Conservation (phyloP, 35 echinoderm and acorn worm genomes). For the Patiria miniata region DNA sequence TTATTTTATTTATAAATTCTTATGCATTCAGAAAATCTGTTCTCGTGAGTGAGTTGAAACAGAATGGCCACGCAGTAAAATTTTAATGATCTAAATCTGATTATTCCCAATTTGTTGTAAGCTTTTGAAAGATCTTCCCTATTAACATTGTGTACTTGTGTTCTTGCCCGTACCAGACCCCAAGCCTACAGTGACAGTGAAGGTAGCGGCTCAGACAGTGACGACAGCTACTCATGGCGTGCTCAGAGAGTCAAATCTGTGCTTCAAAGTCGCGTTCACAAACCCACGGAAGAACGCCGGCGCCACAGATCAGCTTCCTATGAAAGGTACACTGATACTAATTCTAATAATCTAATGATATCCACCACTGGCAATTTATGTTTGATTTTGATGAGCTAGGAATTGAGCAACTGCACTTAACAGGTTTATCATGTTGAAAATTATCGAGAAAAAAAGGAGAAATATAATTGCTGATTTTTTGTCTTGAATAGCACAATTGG, state of each 20-base stretch:
- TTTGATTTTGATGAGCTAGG: not conserved
- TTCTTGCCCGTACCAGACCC: not conserved
- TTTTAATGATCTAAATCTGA: too few relatives aligned
- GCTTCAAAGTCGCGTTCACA: slow-evolving; percentile 49
- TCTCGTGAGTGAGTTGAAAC: too few relatives aligned
- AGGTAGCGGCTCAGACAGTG: slow-evolving; percentile 32
- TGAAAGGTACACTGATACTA: not conserved
- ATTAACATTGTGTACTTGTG: not conserved
- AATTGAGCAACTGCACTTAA: not conserved
- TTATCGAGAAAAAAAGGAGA: too few relatives aligned
- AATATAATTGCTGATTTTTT: too few relatives aligned
- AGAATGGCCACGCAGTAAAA: too few relatives aligned
- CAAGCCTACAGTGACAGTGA: slow-evolving; percentile 2
- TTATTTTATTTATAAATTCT: too few relatives aligned
- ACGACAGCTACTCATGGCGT: slow-evolving; percentile 42
- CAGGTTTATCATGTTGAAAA: not conserved
- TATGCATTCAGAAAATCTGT: too few relatives aligned
- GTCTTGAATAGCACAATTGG: too few relatives aligned
- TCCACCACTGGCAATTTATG: not conserved
- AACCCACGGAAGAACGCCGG: slow-evolving; percentile 4
- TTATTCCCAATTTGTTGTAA: too few relatives aligned
- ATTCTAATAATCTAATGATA: too few relatives aligned
- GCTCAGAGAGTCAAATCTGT: slow-evolving; percentile 33
- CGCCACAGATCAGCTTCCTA: slow-evolving; percentile 2
- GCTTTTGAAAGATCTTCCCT: too few relatives aligned